Conservation (phyloP, 2,888 invertebrate species). For the Candidula unifasciata region DNA sequence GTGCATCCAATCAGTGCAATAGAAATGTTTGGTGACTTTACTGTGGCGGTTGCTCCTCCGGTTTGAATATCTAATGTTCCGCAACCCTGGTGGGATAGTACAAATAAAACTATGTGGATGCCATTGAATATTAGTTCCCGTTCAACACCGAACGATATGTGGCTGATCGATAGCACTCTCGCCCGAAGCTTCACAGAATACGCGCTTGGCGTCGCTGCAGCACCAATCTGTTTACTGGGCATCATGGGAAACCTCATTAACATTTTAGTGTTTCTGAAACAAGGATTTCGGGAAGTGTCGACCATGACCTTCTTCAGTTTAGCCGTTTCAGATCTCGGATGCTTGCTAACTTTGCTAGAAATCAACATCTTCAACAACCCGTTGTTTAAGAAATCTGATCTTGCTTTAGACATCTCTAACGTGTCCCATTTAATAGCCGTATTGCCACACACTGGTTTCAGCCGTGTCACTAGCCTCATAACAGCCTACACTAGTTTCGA, state of each 20-base stretch:
- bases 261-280: not conserved
- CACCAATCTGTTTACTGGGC: not conserved
- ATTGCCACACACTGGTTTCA: not conserved
- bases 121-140: no score
- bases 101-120: no score
- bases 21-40: no score
- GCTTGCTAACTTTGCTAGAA: not conserved
- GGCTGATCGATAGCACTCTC: no score
- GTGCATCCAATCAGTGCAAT: no score
- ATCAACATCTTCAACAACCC: not conserved
- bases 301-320: not conserved
- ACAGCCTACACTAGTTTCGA: not conserved
- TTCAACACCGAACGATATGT: no score
- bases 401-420: not conserved
- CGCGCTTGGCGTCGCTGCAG: not conserved
- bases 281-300: not conserved
- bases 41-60: no score
- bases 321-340: conserved; percentile 7
- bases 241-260: not conserved
- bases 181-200: no score
- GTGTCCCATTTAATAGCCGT: not conserved
- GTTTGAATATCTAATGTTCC: no score
- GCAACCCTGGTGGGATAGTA: no score
- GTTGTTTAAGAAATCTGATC: not conserved
- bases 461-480: not conserved